These are phyloP conservation scores for Ceriagrion tenellum DNA, from an alignment of 2,888 invertebrate genomes.

Conservation along the genomic window DNA sequence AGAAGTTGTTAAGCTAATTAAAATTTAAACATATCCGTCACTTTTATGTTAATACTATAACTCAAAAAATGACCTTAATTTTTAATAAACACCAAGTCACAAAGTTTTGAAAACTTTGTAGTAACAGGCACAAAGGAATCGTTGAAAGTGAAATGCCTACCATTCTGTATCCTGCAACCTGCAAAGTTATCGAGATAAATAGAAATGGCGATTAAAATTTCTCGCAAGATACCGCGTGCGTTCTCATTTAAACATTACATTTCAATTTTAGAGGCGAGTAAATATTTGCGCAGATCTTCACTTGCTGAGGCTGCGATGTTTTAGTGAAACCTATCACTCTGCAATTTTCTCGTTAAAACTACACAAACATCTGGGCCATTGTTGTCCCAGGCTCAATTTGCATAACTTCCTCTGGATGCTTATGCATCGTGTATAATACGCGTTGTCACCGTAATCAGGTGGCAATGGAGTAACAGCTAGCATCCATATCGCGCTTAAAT, in stretches of 20 bases:
- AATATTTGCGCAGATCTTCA: constrained; percentile 2
- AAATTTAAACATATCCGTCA: too few species aligned
- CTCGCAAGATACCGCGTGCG: not conserved
- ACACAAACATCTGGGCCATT: constrained; percentile 9
- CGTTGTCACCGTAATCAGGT: not conserved
- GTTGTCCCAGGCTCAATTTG: not conserved
- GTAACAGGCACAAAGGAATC: too few species aligned
- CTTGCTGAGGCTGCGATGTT: not conserved
- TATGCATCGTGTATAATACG: not conserved
- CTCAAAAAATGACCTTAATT: too few species aligned
- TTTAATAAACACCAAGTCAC: too few species aligned
- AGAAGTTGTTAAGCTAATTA: too few species aligned
- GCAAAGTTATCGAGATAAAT: not conserved
- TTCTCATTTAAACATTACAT: not conserved
- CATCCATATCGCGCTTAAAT: not conserved
- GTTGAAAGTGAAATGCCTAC: too few species aligned
- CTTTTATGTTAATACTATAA: too few species aligned
- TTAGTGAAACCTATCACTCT: constrained; percentile 8
- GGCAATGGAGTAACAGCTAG: not conserved
- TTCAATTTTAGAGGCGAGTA: not conserved
- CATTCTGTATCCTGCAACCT: too few species aligned
- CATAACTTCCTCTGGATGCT: constrained; percentile 37
- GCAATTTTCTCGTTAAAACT: constrained; percentile 17
- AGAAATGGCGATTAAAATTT: not conserved
- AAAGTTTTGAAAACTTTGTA: too few species aligned